phyloP scores from a whole-genome alignment of 2,888 invertebrate genomes.

The Tuberolachnus salignus region DNA sequence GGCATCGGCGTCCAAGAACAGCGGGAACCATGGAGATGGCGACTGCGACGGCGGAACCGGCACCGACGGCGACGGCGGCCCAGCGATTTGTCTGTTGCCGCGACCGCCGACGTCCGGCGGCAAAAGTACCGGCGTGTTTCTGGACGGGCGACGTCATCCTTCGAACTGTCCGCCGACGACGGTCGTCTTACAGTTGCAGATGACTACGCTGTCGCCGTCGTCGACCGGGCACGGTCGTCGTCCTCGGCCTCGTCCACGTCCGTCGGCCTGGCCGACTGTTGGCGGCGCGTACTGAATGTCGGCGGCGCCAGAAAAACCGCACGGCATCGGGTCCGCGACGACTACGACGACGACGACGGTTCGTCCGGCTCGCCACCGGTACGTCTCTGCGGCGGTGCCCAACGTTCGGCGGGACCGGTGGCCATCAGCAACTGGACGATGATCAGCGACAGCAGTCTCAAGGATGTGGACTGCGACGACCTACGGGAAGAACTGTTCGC shows the following conservation, averaged over 20 bases:
- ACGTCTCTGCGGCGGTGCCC: slow-evolving; percentile 58
- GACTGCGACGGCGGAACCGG: background rate
- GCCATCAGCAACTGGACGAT: slow-evolving; percentile 61
- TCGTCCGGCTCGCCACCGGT: slow-evolving; percentile 9
- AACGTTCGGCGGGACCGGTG: slow-evolving; percentile 55
- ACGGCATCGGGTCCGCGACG: background rate
- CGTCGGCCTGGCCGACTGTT: background rate
- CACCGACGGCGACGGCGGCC: background rate
- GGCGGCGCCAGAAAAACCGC: slow-evolving; percentile 8
- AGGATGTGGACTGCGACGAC: slow-evolving; percentile 73
- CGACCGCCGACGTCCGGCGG: slow-evolving; percentile 60
- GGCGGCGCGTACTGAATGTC: background rate
- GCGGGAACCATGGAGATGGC: no score
- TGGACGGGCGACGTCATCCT: slow-evolving; percentile 59
- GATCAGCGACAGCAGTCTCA: slow-evolving; percentile 78
- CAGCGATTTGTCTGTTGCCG: background rate
- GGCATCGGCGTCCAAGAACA: no score
- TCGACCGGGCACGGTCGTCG: background rate
- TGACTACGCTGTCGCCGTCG: background rate
- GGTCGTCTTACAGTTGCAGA: background rate
- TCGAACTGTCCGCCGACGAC: slow-evolving; percentile 9
- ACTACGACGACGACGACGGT: background rate
- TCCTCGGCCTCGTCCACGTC: background rate
- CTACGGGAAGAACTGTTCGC: slow-evolving; percentile 73
- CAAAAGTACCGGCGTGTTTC: slow-evolving; percentile 40